phyloP scores from a whole-genome alignment of 2,113 vertebrate species.

The Pluvialis apricaria region DNA sequence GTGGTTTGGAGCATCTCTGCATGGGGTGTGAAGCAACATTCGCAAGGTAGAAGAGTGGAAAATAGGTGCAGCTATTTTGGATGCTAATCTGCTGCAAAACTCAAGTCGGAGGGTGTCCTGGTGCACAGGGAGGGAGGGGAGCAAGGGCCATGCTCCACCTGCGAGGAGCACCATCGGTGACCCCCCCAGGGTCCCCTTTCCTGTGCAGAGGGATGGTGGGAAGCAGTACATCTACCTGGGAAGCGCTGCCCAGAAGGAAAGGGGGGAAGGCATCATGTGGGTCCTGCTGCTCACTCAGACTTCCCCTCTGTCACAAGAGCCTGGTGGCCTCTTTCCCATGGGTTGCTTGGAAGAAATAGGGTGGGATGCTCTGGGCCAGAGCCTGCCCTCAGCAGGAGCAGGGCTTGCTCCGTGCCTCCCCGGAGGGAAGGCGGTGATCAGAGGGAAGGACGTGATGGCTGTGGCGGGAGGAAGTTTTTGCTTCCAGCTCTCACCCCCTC shows the following conservation, averaged over 20 bases:
- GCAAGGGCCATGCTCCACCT: not conserved
- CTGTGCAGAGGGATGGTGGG: not conserved
- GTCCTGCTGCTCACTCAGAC: not conserved
- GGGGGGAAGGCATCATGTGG: rapidly evolving
- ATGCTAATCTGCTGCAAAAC: not conserved
- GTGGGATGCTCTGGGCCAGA: not conserved
- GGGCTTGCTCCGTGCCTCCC: not conserved
- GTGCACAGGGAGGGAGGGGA: not conserved
- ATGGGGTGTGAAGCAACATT: not conserved
- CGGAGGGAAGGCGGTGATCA: not conserved
- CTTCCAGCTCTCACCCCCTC: not conserved
- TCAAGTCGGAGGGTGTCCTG: not conserved
- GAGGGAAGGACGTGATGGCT: not conserved
- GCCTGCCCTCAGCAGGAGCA: not conserved
- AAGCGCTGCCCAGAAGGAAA: not conserved
- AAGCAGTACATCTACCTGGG: not conserved
- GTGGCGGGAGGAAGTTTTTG: not conserved
- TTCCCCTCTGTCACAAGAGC: not conserved
- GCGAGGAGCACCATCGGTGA: rapidly evolving
- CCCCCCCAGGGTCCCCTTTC: not conserved
- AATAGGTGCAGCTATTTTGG: not conserved
- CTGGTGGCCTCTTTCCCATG: not conserved
- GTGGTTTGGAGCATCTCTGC: not conserved
- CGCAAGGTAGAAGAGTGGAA: not conserved
- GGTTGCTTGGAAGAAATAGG: not conserved